phyloP scores from a whole-genome alignment of 1,140 invertebrate genomes.

The Calycopis cecrops region DNA sequence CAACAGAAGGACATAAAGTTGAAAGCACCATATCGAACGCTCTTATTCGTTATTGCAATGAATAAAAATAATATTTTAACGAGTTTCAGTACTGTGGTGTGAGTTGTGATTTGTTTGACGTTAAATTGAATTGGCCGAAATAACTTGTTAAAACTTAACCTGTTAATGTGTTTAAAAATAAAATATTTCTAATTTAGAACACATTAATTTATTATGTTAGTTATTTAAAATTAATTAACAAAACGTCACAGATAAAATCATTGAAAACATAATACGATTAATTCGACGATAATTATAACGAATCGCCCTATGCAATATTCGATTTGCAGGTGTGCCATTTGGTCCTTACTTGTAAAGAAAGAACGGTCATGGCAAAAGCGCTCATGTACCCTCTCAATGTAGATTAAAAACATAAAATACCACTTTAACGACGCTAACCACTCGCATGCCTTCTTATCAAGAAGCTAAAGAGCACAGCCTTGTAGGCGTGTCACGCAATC shows the following conservation, averaged over 20 bases:
- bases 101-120: too few relatives aligned
- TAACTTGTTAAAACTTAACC: too few relatives aligned
- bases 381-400: slow-evolving; percentile 36
- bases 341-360: slow-evolving; percentile 9
- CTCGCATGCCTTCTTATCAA: slow-evolving; percentile 50
- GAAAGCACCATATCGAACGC: too few relatives aligned
- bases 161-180: too few relatives aligned
- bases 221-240: too few relatives aligned
- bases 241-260: slow-evolving; percentile 6
- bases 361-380: slow-evolving; percentile 18
- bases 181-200: too few relatives aligned
- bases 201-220: too few relatives aligned
- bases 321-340: neutral
- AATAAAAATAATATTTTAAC: too few relatives aligned
- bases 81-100: too few relatives aligned
- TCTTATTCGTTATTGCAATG: too few relatives aligned
- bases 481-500: slow-evolving; percentile 45
- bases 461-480: slow-evolving; percentile 43
- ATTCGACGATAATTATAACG: slow-evolving; percentile 9
- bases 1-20: too few relatives aligned
- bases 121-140: too few relatives aligned
- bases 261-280: slow-evolving; percentile 8
- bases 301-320: slow-evolving; percentile 1
- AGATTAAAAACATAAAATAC: slow-evolving; percentile 62
- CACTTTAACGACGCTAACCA: slow-evolving; percentile 38